Percentiles rank a stretch among this genome's conserved stretches.
Evolutionary conservation across 2,888 invertebrate species (phyloP).

Genomic region (Nymphalis c-album): DNA sequence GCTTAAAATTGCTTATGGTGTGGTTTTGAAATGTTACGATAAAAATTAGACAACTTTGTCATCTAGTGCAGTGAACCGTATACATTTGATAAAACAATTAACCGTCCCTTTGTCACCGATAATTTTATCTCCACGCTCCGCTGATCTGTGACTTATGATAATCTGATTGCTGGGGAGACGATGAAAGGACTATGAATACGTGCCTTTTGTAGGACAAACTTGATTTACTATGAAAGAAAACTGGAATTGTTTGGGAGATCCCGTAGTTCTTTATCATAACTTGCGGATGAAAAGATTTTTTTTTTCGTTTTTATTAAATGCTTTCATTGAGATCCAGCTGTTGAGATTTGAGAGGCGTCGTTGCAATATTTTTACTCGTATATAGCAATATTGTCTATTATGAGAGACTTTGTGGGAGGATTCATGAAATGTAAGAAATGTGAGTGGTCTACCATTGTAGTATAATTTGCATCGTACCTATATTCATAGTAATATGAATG

Average conservation of each 20-base stretch:
- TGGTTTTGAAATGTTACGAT: background rate
- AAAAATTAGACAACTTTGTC: slow-evolving; percentile 28
- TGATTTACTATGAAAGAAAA: slow-evolving; percentile 42
- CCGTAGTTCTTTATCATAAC: slow-evolving; percentile 33
- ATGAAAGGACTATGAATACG: slow-evolving; percentile 45
- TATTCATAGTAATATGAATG: too few relatives aligned
- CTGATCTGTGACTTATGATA: slow-evolving; percentile 66
- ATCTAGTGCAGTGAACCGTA: slow-evolving; percentile 41
- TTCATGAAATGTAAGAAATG: too few relatives aligned
- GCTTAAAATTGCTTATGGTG: too few relatives aligned
- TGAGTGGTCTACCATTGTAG: too few relatives aligned
- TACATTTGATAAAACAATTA: slow-evolving; percentile 46
- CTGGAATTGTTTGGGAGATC: slow-evolving; percentile 30
- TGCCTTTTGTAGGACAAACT: slow-evolving; percentile 39
- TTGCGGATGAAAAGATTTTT: slow-evolving; percentile 31
- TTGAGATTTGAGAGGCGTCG: slow-evolving; percentile 30
- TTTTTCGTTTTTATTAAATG: slow-evolving; percentile 32
- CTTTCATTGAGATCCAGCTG: slow-evolving; percentile 34
- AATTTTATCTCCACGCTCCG: slow-evolving; percentile 74
- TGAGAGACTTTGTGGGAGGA: too few relatives aligned
- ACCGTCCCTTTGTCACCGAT: slow-evolving; percentile 63
- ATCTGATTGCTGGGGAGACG: slow-evolving; percentile 56
- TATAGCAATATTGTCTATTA: background rate
- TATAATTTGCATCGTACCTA: too few relatives aligned
- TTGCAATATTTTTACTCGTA: slow-evolving; percentile 5